Conservation (phyloP, 2,113 vertebrate species). For the Lophius piscatorius region DNA sequence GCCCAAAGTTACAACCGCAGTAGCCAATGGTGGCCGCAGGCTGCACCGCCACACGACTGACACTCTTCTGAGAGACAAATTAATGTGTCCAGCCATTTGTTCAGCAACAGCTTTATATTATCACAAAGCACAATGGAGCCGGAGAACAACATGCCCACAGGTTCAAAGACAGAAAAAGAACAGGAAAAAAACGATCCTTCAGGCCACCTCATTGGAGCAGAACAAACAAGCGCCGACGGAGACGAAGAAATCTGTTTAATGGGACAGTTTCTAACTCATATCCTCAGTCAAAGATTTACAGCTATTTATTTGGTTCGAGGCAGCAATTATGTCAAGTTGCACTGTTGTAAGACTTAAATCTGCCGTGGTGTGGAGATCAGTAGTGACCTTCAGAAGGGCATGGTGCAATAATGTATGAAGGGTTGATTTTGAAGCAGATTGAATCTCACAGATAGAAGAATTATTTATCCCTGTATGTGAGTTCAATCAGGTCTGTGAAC, state of each 20-base stretch:
- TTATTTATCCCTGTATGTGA: background rate
- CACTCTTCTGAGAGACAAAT: conserved; percentile 24
- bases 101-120: conserved; percentile 9
- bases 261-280: conserved; percentile 19
- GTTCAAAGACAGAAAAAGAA: conserved; percentile 27
- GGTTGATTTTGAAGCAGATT: conserved; percentile 30
- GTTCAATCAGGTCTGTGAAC: background rate
- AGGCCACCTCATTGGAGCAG: conserved; percentile 40
- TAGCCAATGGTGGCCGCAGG: conserved; percentile 13
- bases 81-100: conserved; percentile 5
- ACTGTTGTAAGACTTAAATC: conserved; percentile 24
- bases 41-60: conserved; percentile 4
- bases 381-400: conserved; percentile 1
- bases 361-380: conserved; percentile 31
- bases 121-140: conserved; percentile 21
- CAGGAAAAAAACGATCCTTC: conserved; percentile 30
- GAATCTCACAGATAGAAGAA: conserved; percentile 3
- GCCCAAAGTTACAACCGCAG: conserved; percentile 2
- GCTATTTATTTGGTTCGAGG: conserved; percentile 27
- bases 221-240: conserved; percentile 36
- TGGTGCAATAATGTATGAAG: background rate
- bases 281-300: conserved; percentile 46
- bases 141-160: conserved; percentile 28
- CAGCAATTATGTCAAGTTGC: conserved; percentile 35
- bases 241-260: conserved; percentile 24